Evolutionary conservation across 2,797 vertebrate species (phyloP), one percentile per base, ranked within the genome.

Genomic region (Amblyraja radiata): DNA sequence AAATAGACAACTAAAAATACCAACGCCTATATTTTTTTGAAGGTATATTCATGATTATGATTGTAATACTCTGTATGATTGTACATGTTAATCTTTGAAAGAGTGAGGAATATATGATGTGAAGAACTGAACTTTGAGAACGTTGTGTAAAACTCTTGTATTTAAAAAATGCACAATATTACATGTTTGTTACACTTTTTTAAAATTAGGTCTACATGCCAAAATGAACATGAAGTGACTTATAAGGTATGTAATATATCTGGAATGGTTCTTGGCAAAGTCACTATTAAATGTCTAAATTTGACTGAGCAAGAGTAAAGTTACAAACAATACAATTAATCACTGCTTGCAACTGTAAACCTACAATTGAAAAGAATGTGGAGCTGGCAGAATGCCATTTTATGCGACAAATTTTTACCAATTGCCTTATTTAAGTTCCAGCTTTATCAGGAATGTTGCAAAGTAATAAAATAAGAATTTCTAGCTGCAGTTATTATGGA

Each of bases 401-500:
- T 46, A 74, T 28, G 68, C 88, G 10, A 91, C 6, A 5, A 25
- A 68, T 73, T 91, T 61, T 73, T 25, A 76, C 90, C 28, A 1
- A 16, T 76, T 92, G 39, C 23, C 39, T 92, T 28, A 58, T 74
- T 92, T 58, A 92, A 28, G 10, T 92, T 54, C 39, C n/a, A 46
- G 28, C 39, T 92, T 54, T 76, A 58, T 76, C 21, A 28, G 71
- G 90, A 92, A 74, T 92, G 71, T 68, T 90, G 65, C 92, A 78
- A 91, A 73, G 78, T 58, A 88, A 84, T 81, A 93, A 80, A 81
- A 91, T 63, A 21, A 32, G 63, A 84, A 16, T 93, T 93, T 94
- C 83, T 71, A 46, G 78, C 83, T 93, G 93, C 84, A 78, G 61
- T 93, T 93, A 90, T 93, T 39, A 58, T 93, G 93, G 93, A 46